Percentiles rank a stretch among this genome's conserved stretches.
Conservation (phyloP, 30 jellyfish, hydroid and myxozoan genomes). For the Turritopsis dohrnii region DNA sequence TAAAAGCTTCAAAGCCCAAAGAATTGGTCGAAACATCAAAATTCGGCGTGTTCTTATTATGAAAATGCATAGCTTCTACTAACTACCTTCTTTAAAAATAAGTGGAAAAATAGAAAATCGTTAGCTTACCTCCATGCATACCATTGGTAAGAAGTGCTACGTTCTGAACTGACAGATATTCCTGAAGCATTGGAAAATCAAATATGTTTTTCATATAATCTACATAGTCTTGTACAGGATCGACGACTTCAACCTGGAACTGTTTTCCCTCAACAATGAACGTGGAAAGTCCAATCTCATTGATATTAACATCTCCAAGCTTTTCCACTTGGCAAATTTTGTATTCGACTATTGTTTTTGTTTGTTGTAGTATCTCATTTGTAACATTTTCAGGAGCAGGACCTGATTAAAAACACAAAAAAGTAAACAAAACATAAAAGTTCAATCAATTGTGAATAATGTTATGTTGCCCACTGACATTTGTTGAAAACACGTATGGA, state of each 20-base stretch:
- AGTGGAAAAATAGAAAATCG: not conserved
- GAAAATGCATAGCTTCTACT: no score
- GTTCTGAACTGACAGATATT: conserved; percentile 15
- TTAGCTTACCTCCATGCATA: conserved; percentile 74
- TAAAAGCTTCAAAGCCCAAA: no score
- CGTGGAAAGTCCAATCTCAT: conserved; percentile 21
- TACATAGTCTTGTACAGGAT: conserved; percentile 72
- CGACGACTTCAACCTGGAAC: conserved; percentile 64
- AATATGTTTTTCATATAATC: conserved; percentile 60
- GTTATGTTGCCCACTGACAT: no score
- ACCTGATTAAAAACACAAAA: conserved; percentile 37
- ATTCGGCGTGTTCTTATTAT: no score
- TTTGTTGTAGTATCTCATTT: conserved; percentile 34
- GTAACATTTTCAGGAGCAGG: conserved; percentile 89
- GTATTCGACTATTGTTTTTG: conserved; percentile 39
- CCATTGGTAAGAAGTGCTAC: conserved; percentile 60
- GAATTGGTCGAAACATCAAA: no score
- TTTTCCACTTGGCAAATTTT: conserved; percentile 25
- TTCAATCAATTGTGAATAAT: no score
- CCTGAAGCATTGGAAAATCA: conserved; percentile 56
- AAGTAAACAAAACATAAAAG: not conserved
- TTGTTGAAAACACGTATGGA: no score
- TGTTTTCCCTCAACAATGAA: conserved; percentile 39
- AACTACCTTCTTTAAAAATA: no score
- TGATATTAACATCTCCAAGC: conserved; percentile 37